A percentile compares a stretch with the other conserved stretches of the same genome.
Conservation (phyloP, 2,797 vertebrate species). For the Onychomys arenicola region DNA sequence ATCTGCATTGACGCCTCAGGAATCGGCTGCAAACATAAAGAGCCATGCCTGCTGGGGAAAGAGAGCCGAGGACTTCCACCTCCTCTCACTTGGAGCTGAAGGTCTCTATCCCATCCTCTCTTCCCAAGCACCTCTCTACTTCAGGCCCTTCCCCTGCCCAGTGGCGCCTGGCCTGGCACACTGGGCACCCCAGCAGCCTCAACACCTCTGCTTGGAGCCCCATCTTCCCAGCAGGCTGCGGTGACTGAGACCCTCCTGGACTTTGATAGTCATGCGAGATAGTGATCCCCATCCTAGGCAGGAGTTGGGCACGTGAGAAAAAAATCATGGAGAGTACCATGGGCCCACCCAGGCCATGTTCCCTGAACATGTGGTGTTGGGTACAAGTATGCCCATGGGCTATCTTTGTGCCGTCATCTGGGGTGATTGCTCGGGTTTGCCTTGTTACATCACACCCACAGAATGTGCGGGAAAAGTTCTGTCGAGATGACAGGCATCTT, state of each 20-base stretch:
- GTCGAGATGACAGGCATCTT: too few species aligned
- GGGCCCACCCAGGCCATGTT: not conserved
- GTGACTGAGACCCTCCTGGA: not conserved
- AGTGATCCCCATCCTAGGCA: not conserved
- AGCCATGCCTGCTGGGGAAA: not conserved
- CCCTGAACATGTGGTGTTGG: fast-evolving
- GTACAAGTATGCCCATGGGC: not conserved
- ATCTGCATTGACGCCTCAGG: not conserved
- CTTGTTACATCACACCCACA: fast-evolving
- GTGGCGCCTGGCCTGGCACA: not conserved
- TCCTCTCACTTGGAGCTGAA: not conserved
- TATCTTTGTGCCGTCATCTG: not conserved
- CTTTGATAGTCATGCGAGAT: not conserved
- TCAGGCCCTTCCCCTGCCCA: not conserved
- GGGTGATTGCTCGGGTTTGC: not conserved
- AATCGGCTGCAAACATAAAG: slow-evolving; percentile 27
- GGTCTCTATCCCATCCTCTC: not conserved
- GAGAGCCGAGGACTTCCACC: not conserved
- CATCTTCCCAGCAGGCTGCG: not conserved
- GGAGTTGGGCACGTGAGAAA: not conserved
- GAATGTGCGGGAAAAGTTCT: not conserved
- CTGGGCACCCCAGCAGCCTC: not conserved
- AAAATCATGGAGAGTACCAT: not conserved
- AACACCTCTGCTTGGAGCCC: not conserved
- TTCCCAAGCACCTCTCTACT: not conserved